Base-by-base conservation (phyloP, 2,888 invertebrate genomes). In the Lepidocyrtinus sp. region DNA sequence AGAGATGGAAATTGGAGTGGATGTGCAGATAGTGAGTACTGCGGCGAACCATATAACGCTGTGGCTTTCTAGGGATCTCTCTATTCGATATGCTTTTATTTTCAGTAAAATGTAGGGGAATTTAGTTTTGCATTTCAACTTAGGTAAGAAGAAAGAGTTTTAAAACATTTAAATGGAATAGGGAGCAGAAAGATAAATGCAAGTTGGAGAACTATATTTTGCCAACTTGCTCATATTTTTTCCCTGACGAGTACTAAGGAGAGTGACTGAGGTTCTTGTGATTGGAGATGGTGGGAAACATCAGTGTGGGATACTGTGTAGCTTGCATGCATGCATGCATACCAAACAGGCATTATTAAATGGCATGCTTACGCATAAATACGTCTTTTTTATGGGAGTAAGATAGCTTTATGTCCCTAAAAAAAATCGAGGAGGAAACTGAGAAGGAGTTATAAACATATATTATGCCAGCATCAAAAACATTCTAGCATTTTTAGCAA, bases 311-410 rank as follows among this genome's bases (percentile, higher is more conserved):
- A n/a, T n/a, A n/a, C n/a, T n/a, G n/a, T n/a, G 50, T 50, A 50
- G 50, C 50, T 12, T 7, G 50, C 59, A 59, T 59, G 36, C 59
- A 59, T 59, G 59, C 59, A 59, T 59, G 59, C 59, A 59, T 59
- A 59, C 59, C 59, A 59, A 59, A 59, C 59, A 59, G 59, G 59
- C 59, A 59, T 59, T 59, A 59, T 21, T 3, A 55, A 45, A 68
- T 64, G 45, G 26, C 25, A 63, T 71, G 76, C 71, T 77, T 65
- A 77, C 76, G 76, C 76, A 77, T 77, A 77, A 77, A 77, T 77
- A 77, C 64, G 46, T 77, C 76, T 45, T 76, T 77, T 65, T 70
- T 65, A 70, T 65, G 71, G 55, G 9, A 24, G 36, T 45, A 24
- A 59, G 76, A 77, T 71, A 71, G 55, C 71, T 64, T 77, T 71